Conservation (phyloP, 2,888 invertebrate species). For the Phyto melanocephala region DNA sequence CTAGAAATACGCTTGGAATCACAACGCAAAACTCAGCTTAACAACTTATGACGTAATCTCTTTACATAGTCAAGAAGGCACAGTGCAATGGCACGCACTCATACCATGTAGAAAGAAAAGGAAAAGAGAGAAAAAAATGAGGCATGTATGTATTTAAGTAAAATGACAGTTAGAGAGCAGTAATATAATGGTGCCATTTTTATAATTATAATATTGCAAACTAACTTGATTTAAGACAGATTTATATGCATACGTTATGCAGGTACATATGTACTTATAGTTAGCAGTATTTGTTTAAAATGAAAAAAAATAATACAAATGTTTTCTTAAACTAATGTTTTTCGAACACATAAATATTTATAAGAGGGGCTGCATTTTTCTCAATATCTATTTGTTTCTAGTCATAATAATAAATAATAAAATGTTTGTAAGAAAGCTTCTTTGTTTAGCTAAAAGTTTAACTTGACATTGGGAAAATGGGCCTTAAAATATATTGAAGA, state of each 20-base stretch:
- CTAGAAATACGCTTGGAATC: slow-evolving; percentile 77
- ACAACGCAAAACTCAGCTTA: slow-evolving; percentile 77
- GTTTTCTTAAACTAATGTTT: too few relatives aligned
- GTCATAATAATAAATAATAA: too few relatives aligned
- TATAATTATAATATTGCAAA: not conserved
- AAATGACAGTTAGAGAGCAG: not conserved
- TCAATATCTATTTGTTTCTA: too few relatives aligned
- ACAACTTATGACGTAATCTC: slow-evolving; percentile 77
- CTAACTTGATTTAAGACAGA: too few relatives aligned
- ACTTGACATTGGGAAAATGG: too few relatives aligned
- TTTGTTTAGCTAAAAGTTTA: too few relatives aligned
- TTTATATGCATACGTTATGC: not conserved
- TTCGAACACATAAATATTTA: too few relatives aligned
- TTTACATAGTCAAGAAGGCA: slow-evolving; percentile 77
- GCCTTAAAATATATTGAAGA: too few relatives aligned
- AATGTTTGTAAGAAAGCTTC: too few relatives aligned
- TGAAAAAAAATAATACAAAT: too few relatives aligned
- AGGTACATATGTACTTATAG: not conserved
- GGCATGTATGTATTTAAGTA: too few relatives aligned
- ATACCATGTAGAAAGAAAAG: slow-evolving; percentile 73
- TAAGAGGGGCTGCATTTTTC: too few relatives aligned
- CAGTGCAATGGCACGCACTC: slow-evolving; percentile 73
- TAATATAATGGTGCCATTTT: slow-evolving; percentile 5
- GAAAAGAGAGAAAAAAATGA: not conserved
- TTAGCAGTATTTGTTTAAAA: not conserved